phyloP scores from a whole-genome alignment of 1,140 invertebrate genomes.

The Homalodisca vitripennis region DNA sequence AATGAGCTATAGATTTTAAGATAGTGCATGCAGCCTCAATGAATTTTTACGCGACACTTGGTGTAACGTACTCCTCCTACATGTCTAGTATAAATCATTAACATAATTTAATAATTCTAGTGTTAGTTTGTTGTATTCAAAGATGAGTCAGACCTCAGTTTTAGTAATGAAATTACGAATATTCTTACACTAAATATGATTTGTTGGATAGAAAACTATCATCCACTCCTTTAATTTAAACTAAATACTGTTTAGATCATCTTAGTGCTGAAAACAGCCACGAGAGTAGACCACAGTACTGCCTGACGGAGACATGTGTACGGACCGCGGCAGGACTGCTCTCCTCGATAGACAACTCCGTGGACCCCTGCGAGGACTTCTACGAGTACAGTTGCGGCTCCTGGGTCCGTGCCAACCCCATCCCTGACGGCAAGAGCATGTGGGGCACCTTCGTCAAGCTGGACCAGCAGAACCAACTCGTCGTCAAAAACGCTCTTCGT shows the following conservation, averaged over 20 bases:
- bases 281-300: conserved; percentile 50
- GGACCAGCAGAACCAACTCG: conserved; percentile 87
- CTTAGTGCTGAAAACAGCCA: conserved; percentile 33
- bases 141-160: too few species aligned
- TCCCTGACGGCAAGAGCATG: conserved; percentile 87
- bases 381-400: conserved; percentile 90
- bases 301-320: conserved; percentile 81
- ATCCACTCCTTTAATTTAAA: too few species aligned
- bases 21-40: too few species aligned
- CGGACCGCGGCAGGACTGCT: conserved; percentile 83
- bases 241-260: not conserved
- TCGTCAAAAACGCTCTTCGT: conserved; percentile 89
- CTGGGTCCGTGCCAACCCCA: conserved; percentile 89
- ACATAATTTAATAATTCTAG: too few species aligned
- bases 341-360: conserved; percentile 72
- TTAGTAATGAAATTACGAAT: too few species aligned
- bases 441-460: conserved; percentile 96
- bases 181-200: too few species aligned
- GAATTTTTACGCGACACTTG: too few species aligned
- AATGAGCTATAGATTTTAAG: too few species aligned
- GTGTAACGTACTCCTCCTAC: too few species aligned
- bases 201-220: too few species aligned
- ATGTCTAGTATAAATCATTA: too few species aligned
- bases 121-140: too few species aligned
- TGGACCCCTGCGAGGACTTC: conserved; percentile 93